Evolutionary conservation across 2,113 vertebrate genomes (phyloP).

Genomic region (Oenanthe melanoleuca): DNA sequence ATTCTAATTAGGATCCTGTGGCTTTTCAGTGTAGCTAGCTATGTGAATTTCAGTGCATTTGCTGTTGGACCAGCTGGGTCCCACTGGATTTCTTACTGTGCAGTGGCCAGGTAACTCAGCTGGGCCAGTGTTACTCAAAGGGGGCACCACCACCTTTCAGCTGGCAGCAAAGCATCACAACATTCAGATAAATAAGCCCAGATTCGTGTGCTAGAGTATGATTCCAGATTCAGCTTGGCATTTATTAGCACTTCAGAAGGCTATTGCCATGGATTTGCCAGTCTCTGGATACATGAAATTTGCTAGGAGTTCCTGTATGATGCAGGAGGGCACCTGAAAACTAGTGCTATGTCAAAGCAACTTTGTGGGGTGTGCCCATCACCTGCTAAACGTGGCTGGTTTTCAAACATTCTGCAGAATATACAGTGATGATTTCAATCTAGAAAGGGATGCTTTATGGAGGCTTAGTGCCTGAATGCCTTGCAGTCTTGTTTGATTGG

Average conservation of each 20-base stretch:
- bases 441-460: not conserved
- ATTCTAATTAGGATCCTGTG: not conserved
- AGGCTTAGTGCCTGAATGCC: not conserved
- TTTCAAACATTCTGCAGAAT: not conserved
- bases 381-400: not conserved
- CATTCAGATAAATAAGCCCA: not conserved
- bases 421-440: not conserved
- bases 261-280: not conserved
- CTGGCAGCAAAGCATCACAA: not conserved
- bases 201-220: fast-evolving
- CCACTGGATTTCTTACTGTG: not conserved
- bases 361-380: not conserved
- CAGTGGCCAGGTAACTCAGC: not conserved
- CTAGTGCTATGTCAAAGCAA: not conserved
- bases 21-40: not conserved
- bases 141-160: not conserved
- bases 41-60: not conserved
- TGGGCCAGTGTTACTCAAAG: not conserved
- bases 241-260: not conserved
- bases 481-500: not conserved
- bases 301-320: not conserved
- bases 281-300: not conserved
- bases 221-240: not conserved
- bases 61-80: not conserved
- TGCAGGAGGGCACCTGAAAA: not conserved